Percentiles rank a stretch among this genome's conserved stretches.
Conservation (phyloP, 2,797 vertebrate genomes). For the Anguilla anguilla region DNA sequence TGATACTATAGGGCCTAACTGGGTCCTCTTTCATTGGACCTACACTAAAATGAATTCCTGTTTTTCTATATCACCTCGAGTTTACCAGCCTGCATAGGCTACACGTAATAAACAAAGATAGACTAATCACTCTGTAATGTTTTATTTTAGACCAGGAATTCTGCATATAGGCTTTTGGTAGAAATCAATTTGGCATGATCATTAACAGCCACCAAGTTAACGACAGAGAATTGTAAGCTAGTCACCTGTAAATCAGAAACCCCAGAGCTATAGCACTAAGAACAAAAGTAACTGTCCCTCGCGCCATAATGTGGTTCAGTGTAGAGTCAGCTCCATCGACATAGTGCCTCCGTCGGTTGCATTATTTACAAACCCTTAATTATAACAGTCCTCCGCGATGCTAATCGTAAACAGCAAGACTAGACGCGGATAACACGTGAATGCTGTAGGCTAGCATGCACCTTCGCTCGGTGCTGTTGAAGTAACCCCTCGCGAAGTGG, state of each 20-base stretch:
- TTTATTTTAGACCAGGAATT: not conserved
- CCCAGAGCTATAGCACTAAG: not conserved
- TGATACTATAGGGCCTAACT: too few species aligned
- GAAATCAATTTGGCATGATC: too few species aligned
- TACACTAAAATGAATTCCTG: not conserved
- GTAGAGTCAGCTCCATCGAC: conserved; percentile 6
- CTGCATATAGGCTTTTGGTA: not conserved
- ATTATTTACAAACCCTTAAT: conserved; percentile 26
- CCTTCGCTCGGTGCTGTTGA: not conserved
- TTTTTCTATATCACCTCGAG: not conserved
- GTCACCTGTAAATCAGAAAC: not conserved
- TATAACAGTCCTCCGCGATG: conserved; percentile 24
- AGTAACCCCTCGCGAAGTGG: not conserved
- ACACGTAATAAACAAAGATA: not conserved
- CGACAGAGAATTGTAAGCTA: not conserved
- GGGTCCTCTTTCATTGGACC: too few species aligned
- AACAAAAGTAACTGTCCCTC: not conserved
- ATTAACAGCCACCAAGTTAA: not conserved
- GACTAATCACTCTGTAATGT: not conserved
- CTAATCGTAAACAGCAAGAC: conserved; percentile 22
- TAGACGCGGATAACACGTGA: conserved; percentile 22
- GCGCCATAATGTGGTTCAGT: not conserved
- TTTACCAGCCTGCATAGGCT: not conserved
- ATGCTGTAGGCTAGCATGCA: not conserved
- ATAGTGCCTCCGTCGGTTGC: not conserved